A percentile compares a stretch with the other conserved stretches of the same genome.
These are phyloP conservation scores for Trinectes maculatus DNA, from an alignment of 2,113 vertebrate genomes.

Conservation along the genomic window DNA sequence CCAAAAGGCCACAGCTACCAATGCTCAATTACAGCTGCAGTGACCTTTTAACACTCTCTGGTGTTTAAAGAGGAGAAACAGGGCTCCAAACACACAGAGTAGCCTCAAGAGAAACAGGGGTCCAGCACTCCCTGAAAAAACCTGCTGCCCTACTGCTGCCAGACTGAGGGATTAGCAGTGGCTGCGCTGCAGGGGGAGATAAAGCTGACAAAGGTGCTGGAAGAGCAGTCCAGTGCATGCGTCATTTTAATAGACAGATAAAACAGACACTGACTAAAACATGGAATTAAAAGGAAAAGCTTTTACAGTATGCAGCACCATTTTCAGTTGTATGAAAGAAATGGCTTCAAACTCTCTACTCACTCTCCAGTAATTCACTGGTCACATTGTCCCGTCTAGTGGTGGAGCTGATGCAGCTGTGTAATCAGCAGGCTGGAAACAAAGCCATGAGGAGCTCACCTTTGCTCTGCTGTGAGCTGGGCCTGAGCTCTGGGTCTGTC, in stretches of 20 bases:
- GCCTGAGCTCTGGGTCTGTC: slow-evolving; percentile 13
- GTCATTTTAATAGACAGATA: slow-evolving; percentile 44
- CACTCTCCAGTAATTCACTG: slow-evolving; percentile 6
- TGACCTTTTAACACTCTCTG: slow-evolving; percentile 75
- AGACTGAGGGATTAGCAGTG: slow-evolving; percentile 55
- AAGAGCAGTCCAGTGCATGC: slow-evolving; percentile 13
- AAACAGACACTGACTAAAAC: slow-evolving; percentile 43
- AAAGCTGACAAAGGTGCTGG: slow-evolving; percentile 16
- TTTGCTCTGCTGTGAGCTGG: slow-evolving; percentile 22
- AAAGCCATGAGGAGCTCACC: slow-evolving; percentile 31
- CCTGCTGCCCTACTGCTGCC: slow-evolving; percentile 51
- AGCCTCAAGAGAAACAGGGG: slow-evolving; percentile 45
- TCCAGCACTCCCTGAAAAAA: slow-evolving; percentile 44
- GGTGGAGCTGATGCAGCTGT: slow-evolving; percentile 23
- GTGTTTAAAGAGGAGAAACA: slow-evolving; percentile 71
- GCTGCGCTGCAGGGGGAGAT: slow-evolving; percentile 38
- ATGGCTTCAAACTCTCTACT: slow-evolving; percentile 21
- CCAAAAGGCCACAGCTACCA: slow-evolving; percentile 64
- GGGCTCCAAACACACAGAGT: slow-evolving; percentile 48
- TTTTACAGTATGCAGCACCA: slow-evolving; percentile 10
- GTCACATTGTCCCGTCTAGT: slow-evolving; percentile 13
- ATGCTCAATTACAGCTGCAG: slow-evolving; percentile 75
- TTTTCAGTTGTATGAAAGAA: slow-evolving; percentile 20
- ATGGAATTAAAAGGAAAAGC: slow-evolving; percentile 31
- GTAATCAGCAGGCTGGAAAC: slow-evolving; percentile 33